Conservation (phyloP, 2,113 vertebrate species). For the Paedocypris sp. region DNA sequence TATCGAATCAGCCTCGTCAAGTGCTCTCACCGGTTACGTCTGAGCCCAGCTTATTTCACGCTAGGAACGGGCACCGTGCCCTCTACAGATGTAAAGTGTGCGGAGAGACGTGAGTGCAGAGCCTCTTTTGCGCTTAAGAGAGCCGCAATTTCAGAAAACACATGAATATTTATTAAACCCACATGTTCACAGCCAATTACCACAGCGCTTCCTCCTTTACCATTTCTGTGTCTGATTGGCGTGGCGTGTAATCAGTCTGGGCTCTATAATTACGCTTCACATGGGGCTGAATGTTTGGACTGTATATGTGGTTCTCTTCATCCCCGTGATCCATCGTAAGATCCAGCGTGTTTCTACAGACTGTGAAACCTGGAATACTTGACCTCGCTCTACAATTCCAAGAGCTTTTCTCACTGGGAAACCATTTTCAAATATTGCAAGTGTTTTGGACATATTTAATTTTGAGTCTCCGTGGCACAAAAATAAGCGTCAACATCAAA, state of each 20-base stretch:
- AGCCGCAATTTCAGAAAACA: slow-evolving; percentile 10
- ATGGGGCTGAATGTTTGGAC: background rate
- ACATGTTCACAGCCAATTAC: slow-evolving; percentile 28
- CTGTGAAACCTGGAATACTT: too few species aligned
- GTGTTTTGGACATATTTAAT: too few species aligned
- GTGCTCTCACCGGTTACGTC: background rate
- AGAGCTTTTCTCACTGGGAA: too few species aligned
- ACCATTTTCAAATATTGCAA: too few species aligned
- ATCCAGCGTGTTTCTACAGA: too few species aligned
- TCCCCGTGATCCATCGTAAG: too few species aligned
- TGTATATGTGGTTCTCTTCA: background rate
- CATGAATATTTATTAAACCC: slow-evolving; percentile 41
- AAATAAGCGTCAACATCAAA: too few species aligned
- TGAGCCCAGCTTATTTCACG: background rate
- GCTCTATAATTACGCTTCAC: slow-evolving; percentile 28
- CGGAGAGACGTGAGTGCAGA: background rate
- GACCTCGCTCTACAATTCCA: too few species aligned
- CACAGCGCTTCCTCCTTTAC: slow-evolving; percentile 2
- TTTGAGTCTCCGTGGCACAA: too few species aligned
- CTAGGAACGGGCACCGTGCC: background rate
- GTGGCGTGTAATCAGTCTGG: slow-evolving; percentile 28
- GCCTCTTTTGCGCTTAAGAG: slow-evolving; percentile 16
- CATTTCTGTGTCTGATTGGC: slow-evolving; percentile 35
- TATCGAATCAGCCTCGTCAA: slow-evolving; percentile 2
- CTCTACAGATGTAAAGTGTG: slow-evolving; percentile 18